phyloP scores from a whole-genome alignment of 2,888 invertebrate genomes.

The Nomada lathburiana region DNA sequence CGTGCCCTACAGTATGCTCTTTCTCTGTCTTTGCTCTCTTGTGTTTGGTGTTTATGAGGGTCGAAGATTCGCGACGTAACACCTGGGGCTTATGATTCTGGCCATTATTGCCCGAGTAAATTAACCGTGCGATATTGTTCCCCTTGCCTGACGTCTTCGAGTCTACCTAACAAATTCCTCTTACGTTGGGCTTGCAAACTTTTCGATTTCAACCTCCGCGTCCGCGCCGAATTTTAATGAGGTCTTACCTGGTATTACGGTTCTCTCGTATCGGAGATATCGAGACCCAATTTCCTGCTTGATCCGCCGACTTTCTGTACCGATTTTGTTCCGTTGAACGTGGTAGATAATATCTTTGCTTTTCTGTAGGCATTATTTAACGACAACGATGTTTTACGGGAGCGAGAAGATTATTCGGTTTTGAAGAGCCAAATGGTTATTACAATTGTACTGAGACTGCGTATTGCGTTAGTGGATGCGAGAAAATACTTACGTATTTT shows the following conservation, averaged over 20 bases:
- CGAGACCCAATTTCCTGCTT: not conserved
- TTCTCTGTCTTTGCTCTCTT: constrained; percentile 51
- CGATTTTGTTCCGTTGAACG: not conserved
- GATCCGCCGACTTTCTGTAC: not conserved
- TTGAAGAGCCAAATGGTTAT: too few species aligned
- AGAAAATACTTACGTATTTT: too few species aligned
- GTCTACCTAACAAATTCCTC: constrained; percentile 56
- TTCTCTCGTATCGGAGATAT: not conserved
- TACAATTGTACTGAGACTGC: too few species aligned
- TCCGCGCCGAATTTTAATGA: constrained; percentile 32
- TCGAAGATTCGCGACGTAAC: constrained; percentile 79
- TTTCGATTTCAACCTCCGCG: constrained; percentile 20
- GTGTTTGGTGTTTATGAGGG: constrained; percentile 76
- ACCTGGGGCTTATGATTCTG: constrained; percentile 80
- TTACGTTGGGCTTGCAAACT: constrained; percentile 9
- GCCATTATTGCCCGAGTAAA: constrained; percentile 79
- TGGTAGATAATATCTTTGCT: not conserved
- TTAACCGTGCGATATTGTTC: constrained; percentile 78
- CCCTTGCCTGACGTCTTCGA: constrained; percentile 49
- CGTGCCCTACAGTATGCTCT: not conserved
- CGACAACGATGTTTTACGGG: not conserved
- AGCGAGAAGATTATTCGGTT: too few species aligned
- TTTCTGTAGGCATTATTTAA: not conserved
- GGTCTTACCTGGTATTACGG: constrained; percentile 1
- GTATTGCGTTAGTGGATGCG: too few species aligned